Conservation (phyloP, 2,113 vertebrate genomes). For the Dasyurus viverrinus region DNA sequence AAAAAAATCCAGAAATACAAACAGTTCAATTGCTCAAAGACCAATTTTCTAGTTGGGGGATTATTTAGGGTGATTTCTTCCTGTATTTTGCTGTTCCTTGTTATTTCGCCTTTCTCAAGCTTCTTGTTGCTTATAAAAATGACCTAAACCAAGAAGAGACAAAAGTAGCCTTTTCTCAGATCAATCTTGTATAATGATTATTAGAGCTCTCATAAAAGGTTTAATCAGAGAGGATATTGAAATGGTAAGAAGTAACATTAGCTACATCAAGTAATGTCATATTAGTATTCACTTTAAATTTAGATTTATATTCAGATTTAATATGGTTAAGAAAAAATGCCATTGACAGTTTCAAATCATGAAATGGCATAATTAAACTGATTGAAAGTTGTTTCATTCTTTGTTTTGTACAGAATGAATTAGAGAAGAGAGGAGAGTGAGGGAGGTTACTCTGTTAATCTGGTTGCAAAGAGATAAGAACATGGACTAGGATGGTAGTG, state of each 20-base stretch:
- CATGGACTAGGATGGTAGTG: neutral
- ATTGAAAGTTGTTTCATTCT: neutral
- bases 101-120: neutral
- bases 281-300: neutral
- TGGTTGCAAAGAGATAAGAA: neutral
- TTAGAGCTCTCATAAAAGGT: slow-evolving; percentile 29
- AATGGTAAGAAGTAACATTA: neutral
- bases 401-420: neutral
- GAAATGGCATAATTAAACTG: neutral
- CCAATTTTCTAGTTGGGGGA: neutral
- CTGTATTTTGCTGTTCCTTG: neutral
- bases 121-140: neutral
- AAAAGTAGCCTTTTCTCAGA: neutral
- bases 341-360: neutral
- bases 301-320: neutral
- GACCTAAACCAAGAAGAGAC: neutral
- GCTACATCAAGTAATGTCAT: neutral
- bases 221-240: slow-evolving; percentile 1
- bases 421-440: neutral
- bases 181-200: neutral
- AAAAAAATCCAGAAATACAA: neutral
- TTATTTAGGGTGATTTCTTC: neutral
- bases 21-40: neutral
- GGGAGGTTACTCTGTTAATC: neutral
- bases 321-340: neutral